A percentile compares a stretch with the other conserved stretches of the same genome.
Conservation (phyloP, 2,113 vertebrate species). For the Cyanoliseus patagonus region DNA sequence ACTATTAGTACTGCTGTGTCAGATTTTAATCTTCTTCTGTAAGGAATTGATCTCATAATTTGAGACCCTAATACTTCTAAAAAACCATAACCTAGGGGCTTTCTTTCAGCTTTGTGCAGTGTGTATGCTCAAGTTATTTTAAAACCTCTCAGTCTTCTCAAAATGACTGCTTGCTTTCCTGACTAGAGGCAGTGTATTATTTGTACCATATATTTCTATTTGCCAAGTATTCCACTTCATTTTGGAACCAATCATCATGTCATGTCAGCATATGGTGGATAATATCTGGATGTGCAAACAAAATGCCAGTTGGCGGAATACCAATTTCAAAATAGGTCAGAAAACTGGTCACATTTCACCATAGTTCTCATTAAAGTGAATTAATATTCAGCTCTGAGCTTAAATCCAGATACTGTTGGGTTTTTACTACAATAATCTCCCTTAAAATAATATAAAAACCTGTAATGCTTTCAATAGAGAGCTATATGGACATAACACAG, state of each 20-base stretch:
- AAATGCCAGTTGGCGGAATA: constrained; percentile 61
- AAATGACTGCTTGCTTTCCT: constrained; percentile 42
- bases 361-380: constrained; percentile 32
- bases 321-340: constrained; percentile 68
- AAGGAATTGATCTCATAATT: not conserved
- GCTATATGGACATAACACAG: not conserved
- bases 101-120: not conserved
- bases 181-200: constrained; percentile 54
- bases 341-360: constrained; percentile 53
- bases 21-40: not conserved
- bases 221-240: constrained; percentile 63
- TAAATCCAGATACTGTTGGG: not conserved
- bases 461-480: not conserved
- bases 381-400: not conserved
- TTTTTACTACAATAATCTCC: not conserved
- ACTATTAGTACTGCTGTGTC: not conserved
- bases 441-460: not conserved
- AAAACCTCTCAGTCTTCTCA: constrained; percentile 21
- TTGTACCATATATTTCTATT: constrained; percentile 66
- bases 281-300: constrained; percentile 69
- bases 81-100: not conserved
- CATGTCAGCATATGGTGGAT: constrained; percentile 68
- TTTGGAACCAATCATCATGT: constrained; percentile 69
- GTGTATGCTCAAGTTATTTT: constrained; percentile 1
- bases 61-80: not conserved